Percentiles rank a stretch among this genome's conserved stretches.
These are phyloP conservation scores for Gymnobelideus leadbeateri DNA, from an alignment of 2,113 vertebrate species.

Conservation along the genomic window DNA sequence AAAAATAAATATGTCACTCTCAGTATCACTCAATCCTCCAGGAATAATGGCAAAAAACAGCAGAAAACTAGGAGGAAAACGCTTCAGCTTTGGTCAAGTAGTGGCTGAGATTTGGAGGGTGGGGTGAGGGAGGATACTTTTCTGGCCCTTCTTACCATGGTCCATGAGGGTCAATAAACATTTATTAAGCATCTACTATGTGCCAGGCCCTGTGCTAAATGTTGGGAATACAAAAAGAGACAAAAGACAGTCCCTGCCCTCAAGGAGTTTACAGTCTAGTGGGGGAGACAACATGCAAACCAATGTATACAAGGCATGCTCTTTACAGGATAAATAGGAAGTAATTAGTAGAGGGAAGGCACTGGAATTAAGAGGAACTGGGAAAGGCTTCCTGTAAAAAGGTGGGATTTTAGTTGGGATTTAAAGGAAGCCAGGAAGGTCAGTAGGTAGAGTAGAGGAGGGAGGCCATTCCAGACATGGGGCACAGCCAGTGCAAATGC, in stretches of 20 bases:
- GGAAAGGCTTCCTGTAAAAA: not conserved
- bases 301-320: not conserved
- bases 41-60: not conserved
- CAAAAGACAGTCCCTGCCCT: not conserved
- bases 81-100: constrained; percentile 2
- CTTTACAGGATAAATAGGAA: not conserved
- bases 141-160: not conserved
- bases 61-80: not conserved
- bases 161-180: not conserved
- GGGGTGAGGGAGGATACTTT: not conserved
- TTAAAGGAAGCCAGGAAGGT: not conserved
- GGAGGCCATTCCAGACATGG: not conserved
- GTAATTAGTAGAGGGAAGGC: not conserved
- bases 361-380: not conserved
- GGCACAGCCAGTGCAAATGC: not conserved
- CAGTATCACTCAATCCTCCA: constrained; percentile 3
- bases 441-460: not conserved
- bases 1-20: constrained; percentile 7
- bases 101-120: not conserved
- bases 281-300: not conserved
- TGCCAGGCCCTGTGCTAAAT: not conserved
- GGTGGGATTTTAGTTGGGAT: not conserved
- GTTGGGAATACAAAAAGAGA: not conserved
- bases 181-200: not conserved
- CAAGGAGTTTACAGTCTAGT: not conserved